Conservation (phyloP, 30 jellyfish, hydroid and myxozoan species). For the Aurelia sp. region DNA sequence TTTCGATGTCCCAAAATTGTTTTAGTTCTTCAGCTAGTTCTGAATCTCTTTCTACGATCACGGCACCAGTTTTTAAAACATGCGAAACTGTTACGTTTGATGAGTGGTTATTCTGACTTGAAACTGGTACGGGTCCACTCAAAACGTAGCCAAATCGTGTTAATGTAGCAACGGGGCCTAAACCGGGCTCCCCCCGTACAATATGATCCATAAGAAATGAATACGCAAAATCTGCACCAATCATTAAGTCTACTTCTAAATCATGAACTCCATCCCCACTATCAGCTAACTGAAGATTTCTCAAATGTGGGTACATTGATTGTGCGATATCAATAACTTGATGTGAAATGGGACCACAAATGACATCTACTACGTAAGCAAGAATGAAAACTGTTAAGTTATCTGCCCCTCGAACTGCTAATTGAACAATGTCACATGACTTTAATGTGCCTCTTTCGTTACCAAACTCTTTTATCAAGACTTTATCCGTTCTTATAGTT, state of each 20-base stretch:
- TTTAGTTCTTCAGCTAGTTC: neutral
- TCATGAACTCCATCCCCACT: too few relatives aligned
- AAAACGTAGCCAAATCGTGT: neutral
- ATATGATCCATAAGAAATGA: neutral
- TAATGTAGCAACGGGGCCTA: neutral
- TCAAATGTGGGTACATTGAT: too few relatives aligned
- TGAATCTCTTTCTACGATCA: neutral
- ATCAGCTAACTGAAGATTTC: too few relatives aligned
- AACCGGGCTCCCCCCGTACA: neutral
- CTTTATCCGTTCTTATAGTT: neutral
- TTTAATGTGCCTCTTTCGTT: too few relatives aligned
- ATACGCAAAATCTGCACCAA: neutral
- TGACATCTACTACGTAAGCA: too few relatives aligned
- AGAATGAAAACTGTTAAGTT: too few relatives aligned
- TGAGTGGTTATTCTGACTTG: neutral
- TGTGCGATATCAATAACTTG: too few relatives aligned
- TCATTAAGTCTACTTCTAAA: too few relatives aligned
- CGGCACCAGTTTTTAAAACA: neutral
- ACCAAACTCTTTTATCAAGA: neutral
- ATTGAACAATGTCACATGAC: too few relatives aligned
- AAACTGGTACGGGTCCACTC: conserved; percentile 4
- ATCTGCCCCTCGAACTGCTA: too few relatives aligned
- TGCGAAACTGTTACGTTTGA: neutral
- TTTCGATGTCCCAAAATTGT: neutral
- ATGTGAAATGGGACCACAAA: too few relatives aligned